phyloP scores from a whole-genome alignment of 2,113 vertebrate genomes.

The Prunella himalayana region DNA sequence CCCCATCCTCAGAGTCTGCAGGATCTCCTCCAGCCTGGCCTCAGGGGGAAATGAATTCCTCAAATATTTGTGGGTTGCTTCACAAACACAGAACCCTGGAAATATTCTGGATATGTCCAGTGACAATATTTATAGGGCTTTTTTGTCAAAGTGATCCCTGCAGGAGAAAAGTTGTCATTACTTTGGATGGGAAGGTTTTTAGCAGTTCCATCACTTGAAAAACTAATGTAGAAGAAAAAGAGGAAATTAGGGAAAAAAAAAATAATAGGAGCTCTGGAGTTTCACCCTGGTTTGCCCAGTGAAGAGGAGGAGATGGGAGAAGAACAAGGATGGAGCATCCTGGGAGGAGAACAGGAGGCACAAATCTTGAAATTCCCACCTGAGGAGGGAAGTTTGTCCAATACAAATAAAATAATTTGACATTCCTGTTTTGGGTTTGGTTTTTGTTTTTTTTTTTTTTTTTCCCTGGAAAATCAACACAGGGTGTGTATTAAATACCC shows the following conservation, averaged over 20 bases:
- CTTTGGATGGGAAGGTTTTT: not conserved
- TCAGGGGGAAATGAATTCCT: not conserved
- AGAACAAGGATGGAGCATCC: not conserved
- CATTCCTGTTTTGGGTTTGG: too few species aligned
- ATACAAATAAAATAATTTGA: not conserved
- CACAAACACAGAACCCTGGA: not conserved
- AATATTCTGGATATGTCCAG: not conserved
- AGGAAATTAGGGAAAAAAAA: accelerated
- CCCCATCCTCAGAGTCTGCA: not conserved
- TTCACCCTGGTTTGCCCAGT: not conserved
- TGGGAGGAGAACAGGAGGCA: not conserved
- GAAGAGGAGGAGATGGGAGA: not conserved
- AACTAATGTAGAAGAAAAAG: not conserved
- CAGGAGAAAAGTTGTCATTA: not conserved
- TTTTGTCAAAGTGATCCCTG: not conserved
- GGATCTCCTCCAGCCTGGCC: not conserved
- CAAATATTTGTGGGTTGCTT: not conserved
- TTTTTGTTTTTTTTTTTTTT: too few species aligned
- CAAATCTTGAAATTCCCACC: not conserved
- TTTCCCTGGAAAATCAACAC: not conserved
- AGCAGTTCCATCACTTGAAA: not conserved
- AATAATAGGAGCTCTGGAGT: not conserved
- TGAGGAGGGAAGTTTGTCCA: not conserved
- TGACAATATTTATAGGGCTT: not conserved
- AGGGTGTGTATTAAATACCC: not conserved